Evolutionary conservation across 2,888 invertebrate species (phyloP).

Genomic region (Aphodius sticticus): DNA sequence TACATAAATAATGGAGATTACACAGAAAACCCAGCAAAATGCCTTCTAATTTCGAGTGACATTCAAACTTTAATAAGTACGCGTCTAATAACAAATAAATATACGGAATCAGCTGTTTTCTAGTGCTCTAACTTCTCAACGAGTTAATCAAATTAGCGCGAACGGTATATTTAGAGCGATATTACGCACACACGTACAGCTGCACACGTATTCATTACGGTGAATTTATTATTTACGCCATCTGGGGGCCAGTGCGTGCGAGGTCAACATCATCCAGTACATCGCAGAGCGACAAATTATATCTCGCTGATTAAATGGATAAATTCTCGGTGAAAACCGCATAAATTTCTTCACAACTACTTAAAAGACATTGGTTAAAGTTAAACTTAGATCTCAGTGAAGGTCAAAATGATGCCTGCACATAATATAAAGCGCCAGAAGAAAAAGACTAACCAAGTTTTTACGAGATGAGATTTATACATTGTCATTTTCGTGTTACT

Average conservation of each 20-base stretch:
- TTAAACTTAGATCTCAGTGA: neutral
- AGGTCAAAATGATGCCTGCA: neutral
- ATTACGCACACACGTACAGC: neutral
- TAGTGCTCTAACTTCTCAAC: neutral
- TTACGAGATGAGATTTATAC: too few relatives aligned
- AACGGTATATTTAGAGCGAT: neutral
- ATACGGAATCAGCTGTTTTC: neutral
- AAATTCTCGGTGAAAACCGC: neutral
- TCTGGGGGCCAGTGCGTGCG: neutral
- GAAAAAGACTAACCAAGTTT: too few relatives aligned
- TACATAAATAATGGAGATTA: neutral
- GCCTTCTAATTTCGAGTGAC: neutral
- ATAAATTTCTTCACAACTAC: neutral
- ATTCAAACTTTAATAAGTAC: neutral
- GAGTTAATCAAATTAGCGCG: neutral
- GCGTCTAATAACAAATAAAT: neutral
- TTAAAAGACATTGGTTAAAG: neutral
- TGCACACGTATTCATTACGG: neutral
- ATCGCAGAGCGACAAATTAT: neutral
- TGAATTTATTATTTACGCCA: conserved; percentile 4
- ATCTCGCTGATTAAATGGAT: neutral
- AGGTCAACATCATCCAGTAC: neutral
- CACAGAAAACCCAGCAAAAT: neutral
- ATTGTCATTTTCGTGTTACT: too few relatives aligned
- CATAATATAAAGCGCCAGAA: neutral